Base-by-base conservation (phyloP, 2,113 vertebrate genomes). In the Sitta europaea region DNA sequence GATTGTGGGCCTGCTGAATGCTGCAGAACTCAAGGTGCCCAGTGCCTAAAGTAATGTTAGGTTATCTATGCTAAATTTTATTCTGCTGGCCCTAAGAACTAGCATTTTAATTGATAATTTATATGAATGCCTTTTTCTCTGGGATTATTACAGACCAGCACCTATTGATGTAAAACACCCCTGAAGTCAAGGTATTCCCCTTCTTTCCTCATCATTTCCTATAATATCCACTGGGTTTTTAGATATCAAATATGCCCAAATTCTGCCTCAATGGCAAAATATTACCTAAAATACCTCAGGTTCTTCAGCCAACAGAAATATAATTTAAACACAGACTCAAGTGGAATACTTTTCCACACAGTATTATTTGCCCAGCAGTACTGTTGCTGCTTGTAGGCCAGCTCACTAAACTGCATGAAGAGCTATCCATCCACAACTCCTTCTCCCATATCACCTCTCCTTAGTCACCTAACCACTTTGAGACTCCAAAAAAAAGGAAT, bases 1-100 rank as follows among this genome's bases (percentile, higher is more conserved):
- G 14, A 51, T 24, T 3, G 0, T 29, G 61, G 29, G 11, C 33
- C 66, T 1, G 7, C 12, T 36, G 24, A 47, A 81, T 2, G 6
- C n/a, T 71, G 48, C 35, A 67, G 51, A 74, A 57, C 23, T 54
- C 4, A 1, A 15, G 20, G 29, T 9, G 48, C 14, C 35, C 43
- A 75, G 23, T 8, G 33, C 38, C 54, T 35, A 35, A 67, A 63
- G 21, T 16, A 48, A 51, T 1, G 4, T 31, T 38, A 31, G 7
- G 67, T 74, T 68, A 51, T 6, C 27, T 65, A 1, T 36, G 7
- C 45, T 83, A 51, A 65, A 65, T 14, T 14, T 82, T 54, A 75
- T 54, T 19, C 18, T 80, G 50, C 31, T 65, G 51, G 9, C 21
- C 19, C 10, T 43, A 68, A 55, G 28, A 82, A 67, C 18, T 2